Evolutionary conservation across 2,113 vertebrate genomes (phyloP), one percentile per base, ranked within the genome.

Genomic region (Paralichthys olivaceus): DNA sequence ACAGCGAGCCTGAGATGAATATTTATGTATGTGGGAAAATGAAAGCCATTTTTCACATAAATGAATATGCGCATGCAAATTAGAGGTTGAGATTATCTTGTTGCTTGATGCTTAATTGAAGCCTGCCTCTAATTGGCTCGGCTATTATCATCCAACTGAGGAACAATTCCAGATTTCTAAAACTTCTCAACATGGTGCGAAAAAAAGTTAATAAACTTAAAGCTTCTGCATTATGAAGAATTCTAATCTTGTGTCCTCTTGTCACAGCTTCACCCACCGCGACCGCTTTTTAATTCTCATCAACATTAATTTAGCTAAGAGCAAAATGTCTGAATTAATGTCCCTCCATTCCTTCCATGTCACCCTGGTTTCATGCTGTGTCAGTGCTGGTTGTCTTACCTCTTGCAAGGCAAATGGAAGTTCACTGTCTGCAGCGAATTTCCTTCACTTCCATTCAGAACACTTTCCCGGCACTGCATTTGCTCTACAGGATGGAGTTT

Each of bases 101-200:
- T 92, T 91, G 82, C 89, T 83, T 90, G 89, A 91, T 91, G 79
- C 86, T 90, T 91, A 92, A 93, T 91, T 93, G 85, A 91, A 92
- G 87, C 69, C 89, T 73, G 83, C 82, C 82, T 80, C 87, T 92
- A 91, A 93, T 93, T 93, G 91, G 85, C 84, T 86, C 69, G 66
- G 79, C 88, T 88, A 89, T 93, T 88, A 90, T 92, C 86, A 86
- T 86, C 74, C 76, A 86, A 89, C 83, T 81, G 65, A 73, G 66
- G 77, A 88, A 89, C 90, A 88, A 88, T 89, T 87, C 75, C 62
- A 72, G 67, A 85, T 89, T 90, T 87, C 65, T 80, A 37, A 80
- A 89, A 90, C 77, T 90, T 89, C 87, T 80, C 69, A 83, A 55
- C 80, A 71, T 51, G 60, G 62, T 53, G 63, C 83, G 74, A 89